Percentiles rank a stretch among this genome's conserved stretches.
Evolutionary conservation across 1,140 invertebrate genomes (phyloP).

Genomic region (Apis florea): DNA sequence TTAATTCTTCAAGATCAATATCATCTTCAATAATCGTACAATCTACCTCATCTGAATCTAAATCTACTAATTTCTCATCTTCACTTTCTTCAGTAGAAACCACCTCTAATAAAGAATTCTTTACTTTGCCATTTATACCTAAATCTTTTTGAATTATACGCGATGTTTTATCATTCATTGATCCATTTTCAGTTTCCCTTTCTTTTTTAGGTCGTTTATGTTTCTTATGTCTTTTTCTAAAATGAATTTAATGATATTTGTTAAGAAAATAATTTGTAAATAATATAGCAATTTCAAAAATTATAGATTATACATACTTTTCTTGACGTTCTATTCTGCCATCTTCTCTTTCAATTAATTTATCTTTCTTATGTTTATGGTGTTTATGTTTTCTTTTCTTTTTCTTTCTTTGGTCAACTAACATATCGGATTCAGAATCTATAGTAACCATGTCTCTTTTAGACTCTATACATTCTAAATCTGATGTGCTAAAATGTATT

Average conservation of each 20-base stretch:
- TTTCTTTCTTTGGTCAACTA: constrained; percentile 76
- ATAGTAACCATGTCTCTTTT: constrained; percentile 69
- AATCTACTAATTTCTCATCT: constrained; percentile 84
- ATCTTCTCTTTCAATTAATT: constrained; percentile 74
- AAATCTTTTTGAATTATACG: constrained; percentile 65
- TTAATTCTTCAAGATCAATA: constrained; percentile 92
- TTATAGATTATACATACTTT: constrained; percentile 59
- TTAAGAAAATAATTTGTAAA: not conserved
- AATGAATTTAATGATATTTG: constrained; percentile 36
- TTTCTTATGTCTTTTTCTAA: constrained; percentile 80
- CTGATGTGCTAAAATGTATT: constrained; percentile 70
- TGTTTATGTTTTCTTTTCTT: constrained; percentile 83
- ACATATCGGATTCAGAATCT: constrained; percentile 71
- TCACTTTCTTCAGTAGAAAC: constrained; percentile 87
- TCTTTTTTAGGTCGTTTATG: constrained; percentile 78
- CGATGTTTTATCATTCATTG: constrained; percentile 68
- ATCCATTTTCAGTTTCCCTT: constrained; percentile 76
- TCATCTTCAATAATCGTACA: constrained; percentile 90
- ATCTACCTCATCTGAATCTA: constrained; percentile 87
- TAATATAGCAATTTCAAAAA: constrained; percentile 1
- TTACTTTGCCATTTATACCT: constrained; percentile 74
- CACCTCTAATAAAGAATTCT: constrained; percentile 80
- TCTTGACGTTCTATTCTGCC: constrained; percentile 73
- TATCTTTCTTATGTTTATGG: constrained; percentile 82
- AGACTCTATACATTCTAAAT: constrained; percentile 72